Evolutionary conservation across 1,140 invertebrate genomes (phyloP).

Genomic region (Drosophila sp.): DNA sequence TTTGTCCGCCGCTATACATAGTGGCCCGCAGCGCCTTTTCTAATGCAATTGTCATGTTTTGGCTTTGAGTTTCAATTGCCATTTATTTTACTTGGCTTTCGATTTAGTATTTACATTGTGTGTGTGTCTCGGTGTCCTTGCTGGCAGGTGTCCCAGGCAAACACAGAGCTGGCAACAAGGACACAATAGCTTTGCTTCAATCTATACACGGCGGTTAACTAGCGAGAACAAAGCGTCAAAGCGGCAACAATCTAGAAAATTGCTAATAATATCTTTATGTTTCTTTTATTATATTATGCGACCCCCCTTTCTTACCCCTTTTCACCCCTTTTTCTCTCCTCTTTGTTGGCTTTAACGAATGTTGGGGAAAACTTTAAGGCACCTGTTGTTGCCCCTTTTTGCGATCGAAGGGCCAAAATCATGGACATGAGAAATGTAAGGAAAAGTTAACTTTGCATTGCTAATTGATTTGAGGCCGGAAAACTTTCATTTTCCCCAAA

Average conservation of each 20-base stretch:
- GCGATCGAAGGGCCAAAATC: too few relatives aligned
- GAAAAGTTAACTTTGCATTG: slow-evolving; percentile 2
- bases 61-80: slow-evolving; percentile 20
- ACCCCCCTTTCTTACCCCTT: too few relatives aligned
- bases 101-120: slow-evolving; percentile 37
- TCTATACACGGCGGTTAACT: background rate
- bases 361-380: too few relatives aligned
- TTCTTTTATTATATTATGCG: too few relatives aligned
- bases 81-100: slow-evolving; percentile 22
- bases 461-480: slow-evolving; percentile 7
- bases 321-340: too few relatives aligned
- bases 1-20: background rate
- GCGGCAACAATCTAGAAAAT: background rate
- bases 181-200: slow-evolving; percentile 2
- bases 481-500: background rate
- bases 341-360: too few relatives aligned
- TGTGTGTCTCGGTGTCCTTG: slow-evolving; percentile 10
- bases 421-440: background rate
- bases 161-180: slow-evolving; percentile 4
- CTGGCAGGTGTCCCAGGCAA: slow-evolving; percentile 22
- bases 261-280: background rate
- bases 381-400: too few relatives aligned
- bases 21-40: background rate
- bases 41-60: slow-evolving; percentile 51
- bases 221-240: background rate